Percentiles rank a stretch among this genome's conserved stretches.
phyloP scores from a whole-genome alignment of 2,113 vertebrate genomes.

The Strigops habroptila region DNA sequence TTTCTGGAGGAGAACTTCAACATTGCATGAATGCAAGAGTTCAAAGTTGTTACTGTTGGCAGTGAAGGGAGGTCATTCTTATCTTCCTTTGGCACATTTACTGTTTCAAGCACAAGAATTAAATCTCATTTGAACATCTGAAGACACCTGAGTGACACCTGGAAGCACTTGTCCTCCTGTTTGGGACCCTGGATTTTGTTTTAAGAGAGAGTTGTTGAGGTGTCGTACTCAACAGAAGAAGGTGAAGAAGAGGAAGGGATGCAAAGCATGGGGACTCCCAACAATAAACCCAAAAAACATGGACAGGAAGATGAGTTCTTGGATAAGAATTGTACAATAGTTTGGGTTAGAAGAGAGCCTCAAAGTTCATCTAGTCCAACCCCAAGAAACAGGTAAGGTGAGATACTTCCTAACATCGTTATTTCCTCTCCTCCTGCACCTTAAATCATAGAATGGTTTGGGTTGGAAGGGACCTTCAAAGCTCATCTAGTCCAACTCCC shows the following conservation, averaged over 20 bases:
- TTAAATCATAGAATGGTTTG: neutral
- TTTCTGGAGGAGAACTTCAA: neutral
- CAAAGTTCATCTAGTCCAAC: neutral
- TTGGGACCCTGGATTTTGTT: neutral
- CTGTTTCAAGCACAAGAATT: neutral
- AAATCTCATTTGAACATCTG: neutral
- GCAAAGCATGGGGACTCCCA: neutral
- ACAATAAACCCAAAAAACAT: rapidly evolving
- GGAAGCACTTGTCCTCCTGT: neutral
- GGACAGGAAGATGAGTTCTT: neutral
- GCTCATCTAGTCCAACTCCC: neutral
- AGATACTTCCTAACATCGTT: rapidly evolving
- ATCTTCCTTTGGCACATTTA: neutral
- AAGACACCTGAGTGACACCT: slow-evolving; percentile 7
- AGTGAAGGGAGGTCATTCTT: neutral
- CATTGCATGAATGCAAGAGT: rapidly evolving
- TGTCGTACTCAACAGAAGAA: neutral
- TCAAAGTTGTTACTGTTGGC: neutral
- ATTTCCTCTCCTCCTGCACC: neutral
- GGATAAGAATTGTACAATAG: neutral
- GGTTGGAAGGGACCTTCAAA: neutral
- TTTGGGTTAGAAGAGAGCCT: neutral
- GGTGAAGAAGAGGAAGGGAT: neutral
- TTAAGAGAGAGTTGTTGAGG: neutral
- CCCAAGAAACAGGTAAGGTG: neutral